Conservation (phyloP, 1,140 invertebrate genomes). For the Cyclargus thomasi region DNA sequence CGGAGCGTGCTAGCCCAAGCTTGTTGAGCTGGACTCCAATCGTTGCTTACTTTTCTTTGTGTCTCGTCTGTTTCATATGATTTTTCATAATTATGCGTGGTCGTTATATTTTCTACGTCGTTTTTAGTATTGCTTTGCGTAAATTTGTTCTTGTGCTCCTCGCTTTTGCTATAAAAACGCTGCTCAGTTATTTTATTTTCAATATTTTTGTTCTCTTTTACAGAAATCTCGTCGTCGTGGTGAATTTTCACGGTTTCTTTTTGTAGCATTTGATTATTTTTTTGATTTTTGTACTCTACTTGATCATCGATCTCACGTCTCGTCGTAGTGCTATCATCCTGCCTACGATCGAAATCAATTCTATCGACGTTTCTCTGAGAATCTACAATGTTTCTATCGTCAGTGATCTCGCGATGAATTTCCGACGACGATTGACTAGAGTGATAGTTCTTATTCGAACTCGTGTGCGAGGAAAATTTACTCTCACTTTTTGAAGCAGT, state of each 20-base stretch:
- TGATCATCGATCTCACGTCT: neutral
- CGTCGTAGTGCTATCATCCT: neutral
- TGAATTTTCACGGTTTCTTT: neutral
- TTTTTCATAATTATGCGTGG: constrained; percentile 73
- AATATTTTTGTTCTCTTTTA: neutral
- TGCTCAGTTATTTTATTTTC: constrained; percentile 18
- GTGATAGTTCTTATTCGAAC: constrained; percentile 40
- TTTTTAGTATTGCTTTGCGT: constrained; percentile 43
- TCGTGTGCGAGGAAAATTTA: constrained; percentile 40
- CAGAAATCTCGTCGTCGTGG: neutral
- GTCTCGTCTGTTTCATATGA: constrained; percentile 77
- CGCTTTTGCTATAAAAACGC: constrained; percentile 25
- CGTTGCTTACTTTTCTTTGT: constrained; percentile 77
- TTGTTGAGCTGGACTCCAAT: constrained; percentile 81
- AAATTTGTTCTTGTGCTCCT: constrained; percentile 35
- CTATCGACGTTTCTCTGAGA: constrained; percentile 53
- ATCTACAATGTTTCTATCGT: constrained; percentile 50
- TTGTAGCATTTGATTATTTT: neutral
- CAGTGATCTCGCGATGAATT: constrained; percentile 37
- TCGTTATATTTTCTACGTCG: constrained; percentile 47
- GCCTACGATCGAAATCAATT: constrained; percentile 45
- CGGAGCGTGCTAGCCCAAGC: constrained; percentile 82
- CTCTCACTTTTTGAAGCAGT: constrained; percentile 49
- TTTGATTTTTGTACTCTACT: neutral
- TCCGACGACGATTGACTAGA: constrained; percentile 44